Base-by-base conservation (phyloP, 1,140 invertebrate genomes). In the Atta cephalotes region DNA sequence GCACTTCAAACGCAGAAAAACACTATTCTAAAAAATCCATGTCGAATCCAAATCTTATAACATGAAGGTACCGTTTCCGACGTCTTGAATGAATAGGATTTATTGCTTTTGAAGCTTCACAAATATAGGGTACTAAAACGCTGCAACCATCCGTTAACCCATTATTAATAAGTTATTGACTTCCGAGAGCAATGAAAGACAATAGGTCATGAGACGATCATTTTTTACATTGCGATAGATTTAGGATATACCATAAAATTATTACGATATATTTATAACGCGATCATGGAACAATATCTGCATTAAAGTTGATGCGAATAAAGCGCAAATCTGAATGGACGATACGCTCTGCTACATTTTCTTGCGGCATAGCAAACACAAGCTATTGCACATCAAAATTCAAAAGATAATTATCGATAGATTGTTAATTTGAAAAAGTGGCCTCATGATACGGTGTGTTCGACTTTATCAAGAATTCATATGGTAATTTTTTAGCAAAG, bases 381-480 rank as follows among this genome's bases (percentile, higher is more conserved):
- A 3, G 58, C 39, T 25, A 79, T 56, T 68, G 39, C 60, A 35
- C 21, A 49, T 49, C 25, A 21, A 76, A 88, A 85, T 65, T 14
- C 21, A 39, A 58, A 21, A 71, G 39, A 53, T 45, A 58, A 76
- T 91, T 88, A 85, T 76, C 71, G 62, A 85, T 87, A 84, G 85
- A 84, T 79, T n/a, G 62, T 81, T 90, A 88, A 91, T 91, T 92
- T 71, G 71, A 89, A 81, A 90, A 91, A 91, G 87, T 87, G 84
- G 77, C 87, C 71, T 91, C 86, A 79, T 87, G 85, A 82, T 70
- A 80, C 51, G 45, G 49, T 84, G 74, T 89, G 74, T 89, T 87
- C 89, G 92, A 87, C 92, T 91, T 93, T 93, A 90, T 74, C 92
- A 93, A 93, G 92, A 89, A 91, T 25, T 25, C 25, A 25, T 25